Percentiles rank a stretch among this genome's conserved stretches.
These are phyloP conservation scores for Tauraco erythrolophus DNA, from an alignment of 2,113 vertebrate genomes.

Conservation along the genomic window DNA sequence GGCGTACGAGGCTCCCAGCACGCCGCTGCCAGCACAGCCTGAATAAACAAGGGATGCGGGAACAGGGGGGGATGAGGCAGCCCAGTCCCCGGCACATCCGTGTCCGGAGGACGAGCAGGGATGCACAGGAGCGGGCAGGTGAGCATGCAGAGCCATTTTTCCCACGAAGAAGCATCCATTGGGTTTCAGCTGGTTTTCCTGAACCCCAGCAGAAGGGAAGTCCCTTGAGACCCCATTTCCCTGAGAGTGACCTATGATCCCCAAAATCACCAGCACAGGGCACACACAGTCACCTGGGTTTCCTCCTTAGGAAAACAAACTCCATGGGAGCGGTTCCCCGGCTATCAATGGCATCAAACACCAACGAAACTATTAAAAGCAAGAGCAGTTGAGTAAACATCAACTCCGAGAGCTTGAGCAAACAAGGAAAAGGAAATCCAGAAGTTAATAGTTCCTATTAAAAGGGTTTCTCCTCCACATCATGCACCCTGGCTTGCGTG, in stretches of 20 bases:
- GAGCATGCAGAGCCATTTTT: neutral
- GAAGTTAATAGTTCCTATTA: neutral
- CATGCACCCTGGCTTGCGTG: accelerated
- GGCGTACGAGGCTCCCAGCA: neutral
- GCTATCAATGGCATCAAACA: neutral
- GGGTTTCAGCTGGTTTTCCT: neutral
- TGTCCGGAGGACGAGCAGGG: neutral
- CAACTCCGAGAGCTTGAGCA: neutral
- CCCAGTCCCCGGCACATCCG: neutral
- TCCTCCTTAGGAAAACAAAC: neutral
- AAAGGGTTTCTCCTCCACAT: neutral
- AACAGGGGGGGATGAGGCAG: neutral
- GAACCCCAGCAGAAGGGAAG: neutral
- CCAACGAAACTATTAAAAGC: neutral
- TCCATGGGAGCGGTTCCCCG: neutral
- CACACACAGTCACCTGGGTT: accelerated
- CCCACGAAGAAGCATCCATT: neutral
- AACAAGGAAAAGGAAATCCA: neutral
- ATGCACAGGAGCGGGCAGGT: neutral
- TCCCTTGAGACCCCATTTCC: neutral
- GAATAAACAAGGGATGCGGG: neutral
- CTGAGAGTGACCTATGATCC: accelerated
- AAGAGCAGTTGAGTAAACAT: neutral
- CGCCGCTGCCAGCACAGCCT: neutral
- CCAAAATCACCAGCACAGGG: neutral